Conservation (phyloP, 2,113 vertebrate genomes). For the Cariama cristata region DNA sequence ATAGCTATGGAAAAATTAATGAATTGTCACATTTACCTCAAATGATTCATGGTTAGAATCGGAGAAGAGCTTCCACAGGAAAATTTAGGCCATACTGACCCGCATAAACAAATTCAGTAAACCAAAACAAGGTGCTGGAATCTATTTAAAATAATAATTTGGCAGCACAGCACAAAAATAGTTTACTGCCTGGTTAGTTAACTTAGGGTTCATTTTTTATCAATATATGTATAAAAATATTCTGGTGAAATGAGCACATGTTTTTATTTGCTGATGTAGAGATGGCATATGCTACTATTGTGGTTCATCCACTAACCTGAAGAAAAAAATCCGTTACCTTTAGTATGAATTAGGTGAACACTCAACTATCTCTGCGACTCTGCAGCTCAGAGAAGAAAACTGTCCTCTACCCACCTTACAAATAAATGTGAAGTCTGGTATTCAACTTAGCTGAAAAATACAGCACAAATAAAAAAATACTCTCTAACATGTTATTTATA, state of each 20-base stretch:
- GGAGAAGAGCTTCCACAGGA: neutral
- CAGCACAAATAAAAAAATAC: neutral
- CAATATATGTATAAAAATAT: neutral
- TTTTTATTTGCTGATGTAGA: neutral
- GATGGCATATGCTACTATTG: neutral
- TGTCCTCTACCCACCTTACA: neutral
- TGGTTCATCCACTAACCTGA: neutral
- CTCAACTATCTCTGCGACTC: neutral
- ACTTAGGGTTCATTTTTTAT: neutral
- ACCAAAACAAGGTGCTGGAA: neutral
- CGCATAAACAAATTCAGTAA: slow-evolving; percentile 12
- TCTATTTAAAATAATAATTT: neutral
- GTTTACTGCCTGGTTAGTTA: neutral
- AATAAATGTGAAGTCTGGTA: neutral
- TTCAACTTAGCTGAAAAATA: neutral
- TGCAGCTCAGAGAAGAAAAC: neutral
- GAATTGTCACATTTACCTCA: neutral
- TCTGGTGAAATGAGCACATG: neutral
- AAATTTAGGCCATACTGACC: slow-evolving; percentile 7
- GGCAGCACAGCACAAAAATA: neutral
- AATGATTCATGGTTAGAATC: neutral
- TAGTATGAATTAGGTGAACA: neutral
- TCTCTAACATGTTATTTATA: neutral
- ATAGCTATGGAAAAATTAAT: neutral
- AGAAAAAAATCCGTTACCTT: neutral